These are phyloP conservation scores for Bombylius discolor DNA, from an alignment of 2,888 invertebrate species.

Conservation along the genomic window DNA sequence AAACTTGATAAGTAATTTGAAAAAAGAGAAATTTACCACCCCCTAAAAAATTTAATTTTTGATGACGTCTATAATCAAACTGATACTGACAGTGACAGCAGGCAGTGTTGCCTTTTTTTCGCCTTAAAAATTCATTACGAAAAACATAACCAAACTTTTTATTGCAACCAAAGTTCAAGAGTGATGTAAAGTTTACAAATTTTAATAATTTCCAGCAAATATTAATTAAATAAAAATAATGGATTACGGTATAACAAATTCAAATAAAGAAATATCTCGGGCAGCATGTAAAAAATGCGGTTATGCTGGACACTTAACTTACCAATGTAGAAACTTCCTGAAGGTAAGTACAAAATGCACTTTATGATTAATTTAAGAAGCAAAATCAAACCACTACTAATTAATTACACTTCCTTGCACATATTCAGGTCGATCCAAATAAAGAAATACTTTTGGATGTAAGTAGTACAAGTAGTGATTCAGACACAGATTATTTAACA, in stretches of 20 bases:
- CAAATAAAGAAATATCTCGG: slow-evolving; percentile 55
- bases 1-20: too few species aligned
- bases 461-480: slow-evolving; percentile 87
- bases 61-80: too few species aligned
- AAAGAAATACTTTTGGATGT: slow-evolving; percentile 88
- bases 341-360: slow-evolving; percentile 41
- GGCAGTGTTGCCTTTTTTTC: too few species aligned
- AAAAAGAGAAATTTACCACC: too few species aligned
- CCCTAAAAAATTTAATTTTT: too few species aligned
- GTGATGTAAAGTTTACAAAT: too few species aligned
- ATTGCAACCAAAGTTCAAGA: too few species aligned
- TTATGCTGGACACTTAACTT: slow-evolving; percentile 90
- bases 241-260: slow-evolving; percentile 30
- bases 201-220: too few species aligned
- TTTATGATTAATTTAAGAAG: not conserved
- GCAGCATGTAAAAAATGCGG: slow-evolving; percentile 92
- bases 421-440: slow-evolving; percentile 63
- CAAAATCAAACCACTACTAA: slow-evolving; percentile 1
- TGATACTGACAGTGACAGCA: too few species aligned
- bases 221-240: slow-evolving; percentile 14
- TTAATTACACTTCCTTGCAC: not conserved
- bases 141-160: too few species aligned
- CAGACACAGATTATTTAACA: slow-evolving; percentile 64
- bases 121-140: too few species aligned
- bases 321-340: slow-evolving; percentile 89